These are phyloP conservation scores for Cyclophora albipunctata DNA, from an alignment of 2,888 invertebrate genomes.

Conservation along the genomic window DNA sequence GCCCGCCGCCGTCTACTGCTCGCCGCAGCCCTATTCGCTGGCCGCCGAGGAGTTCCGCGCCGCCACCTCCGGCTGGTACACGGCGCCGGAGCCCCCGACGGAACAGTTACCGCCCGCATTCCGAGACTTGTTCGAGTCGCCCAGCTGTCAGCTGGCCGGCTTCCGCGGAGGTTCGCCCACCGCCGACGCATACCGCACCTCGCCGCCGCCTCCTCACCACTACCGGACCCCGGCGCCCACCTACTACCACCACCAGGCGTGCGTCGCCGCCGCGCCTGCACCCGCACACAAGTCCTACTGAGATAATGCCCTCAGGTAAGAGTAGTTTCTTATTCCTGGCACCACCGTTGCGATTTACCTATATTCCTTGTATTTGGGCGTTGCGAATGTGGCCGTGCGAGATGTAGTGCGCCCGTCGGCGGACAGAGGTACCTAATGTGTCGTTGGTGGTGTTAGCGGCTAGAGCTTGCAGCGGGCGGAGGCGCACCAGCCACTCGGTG, in stretches of 20 bases:
- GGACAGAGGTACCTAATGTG: slow-evolving; percentile 21
- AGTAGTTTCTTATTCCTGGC: slow-evolving; percentile 5
- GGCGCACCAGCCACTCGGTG: slow-evolving; percentile 50
- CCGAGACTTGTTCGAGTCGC: slow-evolving; percentile 69
- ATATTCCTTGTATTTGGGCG: slow-evolving; percentile 30
- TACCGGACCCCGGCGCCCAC: slow-evolving; percentile 64
- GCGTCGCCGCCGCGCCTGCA: slow-evolving; percentile 70
- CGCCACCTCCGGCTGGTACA: slow-evolving; percentile 68
- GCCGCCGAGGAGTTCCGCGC: slow-evolving; percentile 76
- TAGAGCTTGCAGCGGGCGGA: slow-evolving; percentile 21
- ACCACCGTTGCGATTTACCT: slow-evolving; percentile 53
- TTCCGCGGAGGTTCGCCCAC: slow-evolving; percentile 65
- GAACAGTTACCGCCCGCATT: slow-evolving; percentile 63
- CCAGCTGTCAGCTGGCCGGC: slow-evolving; percentile 68
- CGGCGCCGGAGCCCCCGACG: slow-evolving; percentile 69
- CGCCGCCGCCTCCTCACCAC: slow-evolving; percentile 67
- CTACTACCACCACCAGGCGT: slow-evolving; percentile 77
- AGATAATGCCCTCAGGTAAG: slow-evolving; percentile 60
- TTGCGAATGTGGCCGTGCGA: slow-evolving; percentile 61
- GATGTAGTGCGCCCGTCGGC: slow-evolving; percentile 36
- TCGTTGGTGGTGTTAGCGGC: neutral
- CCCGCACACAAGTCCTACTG: slow-evolving; percentile 71
- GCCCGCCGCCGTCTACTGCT: slow-evolving; percentile 72
- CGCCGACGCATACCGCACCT: slow-evolving; percentile 57
- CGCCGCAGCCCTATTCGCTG: slow-evolving; percentile 65